These are phyloP conservation scores for Tragelaphus scriptus DNA, from an alignment of 2,113 vertebrate species.

Conservation along the genomic window DNA sequence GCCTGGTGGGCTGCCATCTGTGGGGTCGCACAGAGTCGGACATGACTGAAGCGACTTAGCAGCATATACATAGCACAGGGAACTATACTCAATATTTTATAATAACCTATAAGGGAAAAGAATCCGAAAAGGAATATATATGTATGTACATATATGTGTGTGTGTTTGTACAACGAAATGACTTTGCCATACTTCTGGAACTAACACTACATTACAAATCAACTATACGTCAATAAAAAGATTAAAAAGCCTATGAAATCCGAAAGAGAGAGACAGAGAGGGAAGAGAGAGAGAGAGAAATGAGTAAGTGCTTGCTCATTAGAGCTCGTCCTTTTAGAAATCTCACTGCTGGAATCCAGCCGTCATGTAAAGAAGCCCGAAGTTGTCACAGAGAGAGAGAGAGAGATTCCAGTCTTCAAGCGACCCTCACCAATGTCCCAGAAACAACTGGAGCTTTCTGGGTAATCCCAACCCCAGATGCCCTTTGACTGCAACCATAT, in stretches of 20 bases:
- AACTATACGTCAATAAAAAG: background rate
- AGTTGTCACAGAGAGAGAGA: background rate
- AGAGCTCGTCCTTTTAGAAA: background rate
- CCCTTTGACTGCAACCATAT: background rate
- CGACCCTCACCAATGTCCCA: background rate
- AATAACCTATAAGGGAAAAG: background rate
- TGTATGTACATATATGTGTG: background rate
- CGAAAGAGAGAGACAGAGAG: background rate
- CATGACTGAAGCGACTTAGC: no score
- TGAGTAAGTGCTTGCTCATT: background rate
- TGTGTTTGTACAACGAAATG: background rate
- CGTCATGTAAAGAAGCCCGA: background rate
- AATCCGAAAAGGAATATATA: background rate
- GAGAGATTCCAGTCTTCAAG: background rate
- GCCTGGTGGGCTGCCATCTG: no score
- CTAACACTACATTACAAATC: background rate
- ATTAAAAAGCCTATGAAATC: background rate
- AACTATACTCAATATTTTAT: background rate
- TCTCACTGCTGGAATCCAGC: background rate
- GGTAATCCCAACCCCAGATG: background rate
- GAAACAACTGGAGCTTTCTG: background rate
- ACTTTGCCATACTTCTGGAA: background rate
- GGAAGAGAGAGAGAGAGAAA: background rate
- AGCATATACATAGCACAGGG: background rate
- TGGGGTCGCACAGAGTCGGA: no score